These are phyloP conservation scores for Aramus guarauna DNA, from an alignment of 2,113 vertebrate species.

Conservation along the genomic window DNA sequence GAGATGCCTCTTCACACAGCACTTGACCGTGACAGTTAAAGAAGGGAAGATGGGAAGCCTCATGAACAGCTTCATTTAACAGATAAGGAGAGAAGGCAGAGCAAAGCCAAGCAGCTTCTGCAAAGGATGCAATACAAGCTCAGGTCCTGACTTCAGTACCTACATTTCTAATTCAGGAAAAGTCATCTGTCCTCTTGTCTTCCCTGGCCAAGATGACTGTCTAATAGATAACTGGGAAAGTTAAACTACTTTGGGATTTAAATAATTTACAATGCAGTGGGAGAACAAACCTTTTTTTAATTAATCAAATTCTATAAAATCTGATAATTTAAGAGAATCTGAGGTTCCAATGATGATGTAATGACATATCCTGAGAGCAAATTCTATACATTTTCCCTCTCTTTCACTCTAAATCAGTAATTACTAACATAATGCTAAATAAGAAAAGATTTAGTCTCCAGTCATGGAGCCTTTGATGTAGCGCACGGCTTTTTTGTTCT, in stretches of 20 bases:
- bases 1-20: not conserved
- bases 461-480: slow-evolving; percentile 27
- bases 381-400: not conserved
- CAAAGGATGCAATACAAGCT: not conserved
- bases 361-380: not conserved
- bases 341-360: not conserved
- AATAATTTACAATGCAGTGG: not conserved
- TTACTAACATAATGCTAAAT: slow-evolving; percentile 36
- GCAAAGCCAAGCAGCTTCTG: not conserved
- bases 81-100: not conserved
- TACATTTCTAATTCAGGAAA: slow-evolving; percentile 5
- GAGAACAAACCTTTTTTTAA: slow-evolving; percentile 18
- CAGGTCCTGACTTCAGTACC: not conserved
- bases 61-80: not conserved
- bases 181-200: not conserved
- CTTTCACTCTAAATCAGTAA: slow-evolving; percentile 29
- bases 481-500: slow-evolving; percentile 2
- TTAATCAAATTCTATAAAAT: slow-evolving; percentile 9
- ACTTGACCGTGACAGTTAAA: not conserved
- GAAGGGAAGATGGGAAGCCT: not conserved
- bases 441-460: slow-evolving; percentile 43
- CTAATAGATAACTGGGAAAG: not conserved
- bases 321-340: not conserved
- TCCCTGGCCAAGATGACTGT: not conserved
- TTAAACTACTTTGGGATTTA: not conserved